phyloP scores from a whole-genome alignment of 2,113 vertebrate genomes.

The Melierax canorus region DNA sequence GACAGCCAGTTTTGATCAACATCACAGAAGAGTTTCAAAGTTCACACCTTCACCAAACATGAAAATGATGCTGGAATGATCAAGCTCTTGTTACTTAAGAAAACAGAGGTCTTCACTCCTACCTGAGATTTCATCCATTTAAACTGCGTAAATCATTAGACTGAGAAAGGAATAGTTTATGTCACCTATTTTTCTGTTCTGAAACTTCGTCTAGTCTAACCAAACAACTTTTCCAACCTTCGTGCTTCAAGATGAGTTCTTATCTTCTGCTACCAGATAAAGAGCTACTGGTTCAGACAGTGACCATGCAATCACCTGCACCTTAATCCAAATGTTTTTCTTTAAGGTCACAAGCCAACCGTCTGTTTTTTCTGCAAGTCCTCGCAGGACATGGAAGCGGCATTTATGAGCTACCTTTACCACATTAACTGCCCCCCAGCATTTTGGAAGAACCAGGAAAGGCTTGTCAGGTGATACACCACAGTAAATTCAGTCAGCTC shows the following conservation, averaged over 20 bases:
- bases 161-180: background rate
- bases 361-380: conserved; percentile 15
- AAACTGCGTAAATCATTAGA: background rate
- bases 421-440: background rate
- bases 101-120: background rate
- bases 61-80: background rate
- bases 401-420: background rate
- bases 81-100: background rate
- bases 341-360: conserved; percentile 9
- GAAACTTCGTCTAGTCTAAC: background rate
- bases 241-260: background rate
- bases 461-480: background rate
- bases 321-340: conserved; percentile 45
- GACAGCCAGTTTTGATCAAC: background rate
- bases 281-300: conserved; percentile 35
- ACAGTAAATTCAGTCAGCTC: background rate
- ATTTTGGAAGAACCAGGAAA: background rate
- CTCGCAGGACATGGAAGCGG: background rate
- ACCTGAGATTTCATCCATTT: background rate
- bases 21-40: background rate
- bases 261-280: conserved; percentile 54
- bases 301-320: background rate
- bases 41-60: background rate
- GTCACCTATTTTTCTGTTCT: background rate
- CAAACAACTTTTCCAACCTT: background rate